These are phyloP conservation scores for Scolanthus callimorphus DNA, from an alignment of 92 coral and sea anemone species.

Conservation along the genomic window DNA sequence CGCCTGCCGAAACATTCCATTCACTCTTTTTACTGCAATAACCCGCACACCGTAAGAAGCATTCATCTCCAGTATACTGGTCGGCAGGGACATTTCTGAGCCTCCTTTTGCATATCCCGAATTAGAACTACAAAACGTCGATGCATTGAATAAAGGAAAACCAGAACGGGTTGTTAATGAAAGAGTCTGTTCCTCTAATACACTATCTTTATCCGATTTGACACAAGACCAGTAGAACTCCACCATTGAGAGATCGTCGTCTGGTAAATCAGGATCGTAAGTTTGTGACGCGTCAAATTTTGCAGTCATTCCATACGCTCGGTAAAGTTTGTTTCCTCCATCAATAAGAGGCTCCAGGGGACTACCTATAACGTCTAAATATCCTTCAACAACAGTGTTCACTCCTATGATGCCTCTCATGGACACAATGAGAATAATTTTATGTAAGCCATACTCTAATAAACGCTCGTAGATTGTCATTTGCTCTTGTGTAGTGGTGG, in stretches of 20 bases:
- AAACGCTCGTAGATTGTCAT: constrained; percentile 24
- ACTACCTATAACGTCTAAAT: constrained; percentile 22
- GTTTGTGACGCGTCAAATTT: constrained; percentile 26
- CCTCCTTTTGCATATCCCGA: constrained; percentile 16
- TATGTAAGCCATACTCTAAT: constrained; percentile 28
- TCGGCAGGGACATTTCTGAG: constrained; percentile 15
- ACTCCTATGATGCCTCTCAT: constrained; percentile 46
- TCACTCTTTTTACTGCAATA: constrained; percentile 27
- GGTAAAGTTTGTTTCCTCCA: constrained; percentile 22
- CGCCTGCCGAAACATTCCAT: constrained; percentile 15
- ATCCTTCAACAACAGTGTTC: constrained; percentile 20
- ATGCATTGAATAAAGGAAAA: constrained; percentile 17
- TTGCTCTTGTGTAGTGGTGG: constrained; percentile 14
- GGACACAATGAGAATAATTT: constrained; percentile 31
- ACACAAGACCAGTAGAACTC: constrained; percentile 51
- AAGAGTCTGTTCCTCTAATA: not conserved
- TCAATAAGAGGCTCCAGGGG: constrained; percentile 23
- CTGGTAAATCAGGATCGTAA: constrained; percentile 50
- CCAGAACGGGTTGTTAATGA: not conserved
- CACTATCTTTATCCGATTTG: constrained; percentile 15
- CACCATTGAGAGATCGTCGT: constrained; percentile 1
- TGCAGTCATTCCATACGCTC: constrained; percentile 6
- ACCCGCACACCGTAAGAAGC: constrained; percentile 30
- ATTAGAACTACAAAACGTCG: constrained; percentile 14
- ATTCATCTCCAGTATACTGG: constrained; percentile 8